Conservation (phyloP, 1,140 invertebrate species). For the Samia ricini region DNA sequence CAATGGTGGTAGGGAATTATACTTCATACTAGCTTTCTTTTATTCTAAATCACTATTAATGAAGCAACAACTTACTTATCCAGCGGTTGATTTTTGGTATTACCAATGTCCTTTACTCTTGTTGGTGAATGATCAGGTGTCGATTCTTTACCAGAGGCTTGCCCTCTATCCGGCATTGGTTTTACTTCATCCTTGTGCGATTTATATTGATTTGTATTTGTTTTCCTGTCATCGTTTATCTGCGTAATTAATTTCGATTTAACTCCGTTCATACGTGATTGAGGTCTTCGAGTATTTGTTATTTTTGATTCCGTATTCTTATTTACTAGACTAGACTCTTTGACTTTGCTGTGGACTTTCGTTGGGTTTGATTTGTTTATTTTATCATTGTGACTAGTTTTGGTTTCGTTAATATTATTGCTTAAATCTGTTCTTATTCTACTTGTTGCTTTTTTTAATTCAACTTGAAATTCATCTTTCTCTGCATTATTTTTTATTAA, state of each 20-base stretch:
- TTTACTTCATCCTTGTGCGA: slow-evolving; percentile 54
- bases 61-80: background rate
- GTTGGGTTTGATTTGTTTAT: slow-evolving; percentile 61
- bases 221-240: slow-evolving; percentile 32
- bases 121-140: slow-evolving; percentile 77
- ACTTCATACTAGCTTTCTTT: too few relatives aligned
- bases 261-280: slow-evolving; percentile 45
- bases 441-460: slow-evolving; percentile 82
- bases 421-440: slow-evolving; percentile 78
- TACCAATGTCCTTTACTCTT: slow-evolving; percentile 41
- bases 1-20: too few relatives aligned
- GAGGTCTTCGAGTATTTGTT: slow-evolving; percentile 51
- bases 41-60: background rate
- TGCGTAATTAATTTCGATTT: slow-evolving; percentile 42
- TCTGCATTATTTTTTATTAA: slow-evolving; percentile 79
- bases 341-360: slow-evolving; percentile 65
- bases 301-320: slow-evolving; percentile 50
- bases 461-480: slow-evolving; percentile 83
- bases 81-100: background rate
- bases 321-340: slow-evolving; percentile 66
- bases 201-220: slow-evolving; percentile 49
- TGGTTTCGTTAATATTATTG: slow-evolving; percentile 67
- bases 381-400: slow-evolving; percentile 70
- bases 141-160: slow-evolving; percentile 80
- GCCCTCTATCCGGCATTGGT: slow-evolving; percentile 69